Conservation (phyloP, 2,888 invertebrate species). For the Luffia ferchaultella region DNA sequence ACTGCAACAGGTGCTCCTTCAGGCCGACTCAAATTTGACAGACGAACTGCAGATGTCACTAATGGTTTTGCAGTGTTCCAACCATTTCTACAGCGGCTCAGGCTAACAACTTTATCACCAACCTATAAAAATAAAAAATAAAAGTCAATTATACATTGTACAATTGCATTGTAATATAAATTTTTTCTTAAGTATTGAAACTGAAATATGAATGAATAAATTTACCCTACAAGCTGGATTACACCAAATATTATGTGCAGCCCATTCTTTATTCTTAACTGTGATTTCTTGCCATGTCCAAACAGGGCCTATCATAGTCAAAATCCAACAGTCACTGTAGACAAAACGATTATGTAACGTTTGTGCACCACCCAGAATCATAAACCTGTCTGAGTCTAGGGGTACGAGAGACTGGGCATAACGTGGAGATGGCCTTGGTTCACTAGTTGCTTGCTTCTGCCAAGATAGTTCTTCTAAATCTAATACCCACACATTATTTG, state of each 20-base stretch:
- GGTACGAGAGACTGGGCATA: constrained; percentile 94
- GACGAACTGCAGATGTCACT: constrained; percentile 62
- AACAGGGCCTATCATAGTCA: constrained; percentile 75
- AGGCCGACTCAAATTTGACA: constrained; percentile 42
- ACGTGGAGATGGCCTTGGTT: constrained; percentile 78
- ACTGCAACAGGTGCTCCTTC: constrained; percentile 55
- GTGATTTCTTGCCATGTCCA: constrained; percentile 82
- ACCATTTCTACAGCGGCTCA: constrained; percentile 69
- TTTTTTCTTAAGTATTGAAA: neutral
- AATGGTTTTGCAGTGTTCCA: constrained; percentile 61
- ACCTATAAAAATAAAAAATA: constrained; percentile 39
- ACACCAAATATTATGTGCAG: constrained; percentile 90
- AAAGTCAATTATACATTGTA: too few relatives aligned
- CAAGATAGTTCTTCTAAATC: constrained; percentile 80
- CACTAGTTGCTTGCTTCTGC: constrained; percentile 77
- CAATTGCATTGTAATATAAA: neutral
- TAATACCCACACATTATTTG: constrained; percentile 91
- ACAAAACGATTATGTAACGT: constrained; percentile 79
- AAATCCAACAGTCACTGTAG: constrained; percentile 90
- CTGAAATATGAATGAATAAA: neutral
- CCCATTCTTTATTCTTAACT: constrained; percentile 79
- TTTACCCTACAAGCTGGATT: constrained; percentile 82
- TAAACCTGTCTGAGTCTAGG: constrained; percentile 78
- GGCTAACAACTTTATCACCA: constrained; percentile 79
- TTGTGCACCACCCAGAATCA: constrained; percentile 88